These are phyloP conservation scores for Buceros bicornis DNA, from an alignment of 2,797 vertebrate genomes.

Conservation along the genomic window DNA sequence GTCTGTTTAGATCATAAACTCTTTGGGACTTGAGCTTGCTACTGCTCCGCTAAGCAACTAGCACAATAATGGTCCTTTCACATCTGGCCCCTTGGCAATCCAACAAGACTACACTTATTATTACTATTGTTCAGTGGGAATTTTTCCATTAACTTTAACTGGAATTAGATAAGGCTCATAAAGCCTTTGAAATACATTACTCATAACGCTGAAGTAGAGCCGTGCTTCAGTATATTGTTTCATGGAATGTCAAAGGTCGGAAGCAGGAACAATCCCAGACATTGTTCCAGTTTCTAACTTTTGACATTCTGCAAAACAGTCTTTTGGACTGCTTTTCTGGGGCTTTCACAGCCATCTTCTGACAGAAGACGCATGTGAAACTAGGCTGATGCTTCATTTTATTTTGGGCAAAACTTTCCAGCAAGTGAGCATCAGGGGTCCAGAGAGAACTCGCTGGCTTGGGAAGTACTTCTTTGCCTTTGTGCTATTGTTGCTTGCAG, in stretches of 20 bases:
- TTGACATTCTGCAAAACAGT: background rate
- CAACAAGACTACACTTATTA: background rate
- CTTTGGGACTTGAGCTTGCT: slow-evolving; percentile 8
- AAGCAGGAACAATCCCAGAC: slow-evolving; percentile 26
- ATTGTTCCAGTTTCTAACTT: slow-evolving; percentile 25
- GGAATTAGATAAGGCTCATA: slow-evolving; percentile 41
- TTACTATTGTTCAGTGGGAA: slow-evolving; percentile 1
- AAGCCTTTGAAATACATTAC: slow-evolving; percentile 43
- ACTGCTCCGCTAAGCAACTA: background rate
- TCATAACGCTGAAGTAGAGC: background rate
- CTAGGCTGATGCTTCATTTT: background rate
- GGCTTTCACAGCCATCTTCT: background rate
- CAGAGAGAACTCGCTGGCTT: background rate
- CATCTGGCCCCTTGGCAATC: background rate
- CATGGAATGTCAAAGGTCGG: slow-evolving; percentile 42
- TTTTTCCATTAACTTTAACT: background rate
- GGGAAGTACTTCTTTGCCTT: background rate
- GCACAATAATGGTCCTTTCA: slow-evolving; percentile 49
- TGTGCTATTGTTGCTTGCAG: background rate
- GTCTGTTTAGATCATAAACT: slow-evolving; percentile 25
- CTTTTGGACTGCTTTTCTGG: rapidly evolving
- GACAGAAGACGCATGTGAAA: background rate
- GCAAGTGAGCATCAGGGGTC: rapidly evolving
- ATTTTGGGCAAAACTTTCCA: background rate
- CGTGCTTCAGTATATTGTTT: slow-evolving; percentile 36